Evolutionary conservation across 1,140 invertebrate genomes (phyloP).

Genomic region (Planococcus citri): DNA sequence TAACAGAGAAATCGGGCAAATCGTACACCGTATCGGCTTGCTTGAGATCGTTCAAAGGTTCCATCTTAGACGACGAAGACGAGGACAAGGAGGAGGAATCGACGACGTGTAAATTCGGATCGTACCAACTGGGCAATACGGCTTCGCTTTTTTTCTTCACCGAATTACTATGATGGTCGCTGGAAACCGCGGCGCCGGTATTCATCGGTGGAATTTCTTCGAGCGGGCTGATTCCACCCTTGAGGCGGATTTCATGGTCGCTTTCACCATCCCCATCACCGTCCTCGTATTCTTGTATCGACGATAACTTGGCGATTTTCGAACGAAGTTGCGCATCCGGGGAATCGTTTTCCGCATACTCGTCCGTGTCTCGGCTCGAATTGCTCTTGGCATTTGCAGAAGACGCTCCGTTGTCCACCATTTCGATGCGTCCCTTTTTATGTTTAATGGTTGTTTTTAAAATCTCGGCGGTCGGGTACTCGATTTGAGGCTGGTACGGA

Average conservation of each 20-base stretch:
- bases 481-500: constrained; percentile 6
- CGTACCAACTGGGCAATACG: constrained; percentile 23
- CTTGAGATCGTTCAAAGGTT: constrained; percentile 3
- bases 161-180: background rate
- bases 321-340: background rate
- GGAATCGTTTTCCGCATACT: background rate
- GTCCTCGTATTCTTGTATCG: background rate
- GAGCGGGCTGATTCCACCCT: constrained; percentile 20
- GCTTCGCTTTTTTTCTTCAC: constrained; percentile 24
- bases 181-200: background rate
- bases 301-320: background rate
- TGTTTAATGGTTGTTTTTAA: constrained; percentile 25
- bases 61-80: background rate
- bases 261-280: no score
- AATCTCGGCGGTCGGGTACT: constrained; percentile 23
- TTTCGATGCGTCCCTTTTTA: constrained; percentile 26
- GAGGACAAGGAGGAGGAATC: background rate
- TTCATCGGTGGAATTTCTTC: background rate
- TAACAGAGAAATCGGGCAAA: background rate
- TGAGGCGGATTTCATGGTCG: background rate
- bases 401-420: constrained; percentile 24
- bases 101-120: constrained; percentile 16
- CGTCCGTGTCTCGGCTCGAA: background rate
- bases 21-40: constrained; percentile 21
- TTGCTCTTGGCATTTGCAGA: background rate